Evolutionary conservation across 2,888 invertebrate species (phyloP), one percentile per base, ranked within the genome.

Genomic region (Periphyllus acericola): DNA sequence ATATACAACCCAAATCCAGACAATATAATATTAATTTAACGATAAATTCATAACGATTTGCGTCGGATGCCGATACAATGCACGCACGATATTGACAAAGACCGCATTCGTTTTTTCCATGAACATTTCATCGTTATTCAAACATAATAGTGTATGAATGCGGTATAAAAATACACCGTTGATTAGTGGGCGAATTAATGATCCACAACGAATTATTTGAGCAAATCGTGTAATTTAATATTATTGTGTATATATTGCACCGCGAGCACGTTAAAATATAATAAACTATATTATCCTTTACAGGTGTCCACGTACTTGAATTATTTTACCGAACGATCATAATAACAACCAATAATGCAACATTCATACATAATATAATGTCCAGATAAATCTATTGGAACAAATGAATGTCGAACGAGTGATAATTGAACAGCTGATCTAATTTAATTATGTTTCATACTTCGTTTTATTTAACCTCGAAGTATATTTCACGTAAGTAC

Each of bases 331-430:
- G 66, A 66, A n/a, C 19, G 4, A 5, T 6, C 79, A 60, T 80
- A 34, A 17, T n/a, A 79, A 79, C 9, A 79, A 60, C 60, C n/a
- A n/a, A n/a, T n/a, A n/a, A 66, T 40, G 40, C 9, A 17, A 60
- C 21, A 19, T 80, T 14, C 1, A 46, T 46, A 0, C 14, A 11
- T 36, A 6, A 36, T 46, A n/a, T n/a, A n/a, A n/a, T n/a, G n/a
- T n/a, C n/a, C n/a, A 83, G 55, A 72, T 83, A 83, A 60, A 83
- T 83, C 9, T 74, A 83, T 75, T 19, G 74, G 60, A 83, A 83
- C 83, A 83, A 83, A 75, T 83, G 75, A 74, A 74, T 60, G 52
- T 36, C 19, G 74, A 60, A 60, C 52, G 74, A 74, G 11, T 32
- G 66, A 78, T 55, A 52, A 78, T 29, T 25, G 3, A 66, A 40